Evolutionary conservation across 2,888 invertebrate genomes (phyloP), one percentile per base, ranked within the genome.

Genomic region (Serrognathus titanus): DNA sequence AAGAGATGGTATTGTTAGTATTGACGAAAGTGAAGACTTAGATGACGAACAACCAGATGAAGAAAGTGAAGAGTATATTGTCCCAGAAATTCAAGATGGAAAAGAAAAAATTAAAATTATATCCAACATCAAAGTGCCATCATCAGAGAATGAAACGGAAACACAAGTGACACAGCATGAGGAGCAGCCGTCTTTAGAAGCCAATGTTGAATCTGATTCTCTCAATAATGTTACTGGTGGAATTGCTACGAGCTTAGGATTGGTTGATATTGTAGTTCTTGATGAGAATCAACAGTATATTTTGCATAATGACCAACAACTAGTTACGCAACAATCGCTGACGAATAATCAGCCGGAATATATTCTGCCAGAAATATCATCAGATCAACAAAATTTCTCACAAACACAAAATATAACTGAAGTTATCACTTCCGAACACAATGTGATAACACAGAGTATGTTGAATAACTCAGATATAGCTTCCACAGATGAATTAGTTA

Each of bases 1-100:
- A 49, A 79, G 79, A 63, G 87, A 88, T 76, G 88, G 87, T 9
- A 82, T 88, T 11, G 82, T 87, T n/a, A 73, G 74, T 61, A 59
- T 77, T 63, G 82, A 82, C 58, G 80, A 81, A 61, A 76, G 75
- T 1, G 81, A 81, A 63, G 85, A 85, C 55, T 81, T 80, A 60
- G 71, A 75, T 7, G 77, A 78, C 31, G 71, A 74, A 53, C 76
- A 79, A n/a, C 53, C 60, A 39, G 64, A 63, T 48, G 63, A 63
- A 2, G 66, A 69, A 58, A 20, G 6, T 2, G 55, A 56, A 11
- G 53, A 53, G 24, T 51, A 58, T 6, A 35, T 43, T 10, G 7
- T 51, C 12, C 46, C 46, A 10, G 39, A n/a, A 8, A 31, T 40
- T 6, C 47, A 51, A 35, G 41, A 39, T n/a, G 39, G 37, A 1